phyloP scores from a whole-genome alignment of 30 jellyfish, hydroid and myxozoan genomes.

The Turritopsis dohrnii region DNA sequence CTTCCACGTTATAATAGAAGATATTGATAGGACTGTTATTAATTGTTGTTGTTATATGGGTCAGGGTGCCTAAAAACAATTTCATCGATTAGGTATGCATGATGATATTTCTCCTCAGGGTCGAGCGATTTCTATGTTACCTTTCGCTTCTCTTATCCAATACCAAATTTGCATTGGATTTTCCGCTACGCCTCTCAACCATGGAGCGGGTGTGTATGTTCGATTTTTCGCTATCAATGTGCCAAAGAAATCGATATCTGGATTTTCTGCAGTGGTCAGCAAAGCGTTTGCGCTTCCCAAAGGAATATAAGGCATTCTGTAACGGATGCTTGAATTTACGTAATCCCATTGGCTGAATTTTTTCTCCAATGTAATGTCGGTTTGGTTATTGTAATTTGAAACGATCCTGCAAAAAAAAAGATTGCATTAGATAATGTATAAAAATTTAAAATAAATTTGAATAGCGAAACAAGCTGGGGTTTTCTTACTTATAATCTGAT shows the following conservation, averaged over 20 bases:
- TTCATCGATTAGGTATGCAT: no score
- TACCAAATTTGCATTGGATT: conserved; percentile 85
- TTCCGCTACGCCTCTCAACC: conserved; percentile 81
- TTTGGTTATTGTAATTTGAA: conserved; percentile 57
- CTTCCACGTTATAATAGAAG: conserved; percentile 92
- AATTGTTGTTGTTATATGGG: neutral
- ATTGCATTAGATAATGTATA: no score
- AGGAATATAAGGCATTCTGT: conserved; percentile 91
- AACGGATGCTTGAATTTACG: conserved; percentile 67
- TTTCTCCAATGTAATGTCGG: conserved; percentile 74
- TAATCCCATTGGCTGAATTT: conserved; percentile 91
- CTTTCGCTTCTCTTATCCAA: conserved; percentile 95
- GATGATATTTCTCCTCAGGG: no score
- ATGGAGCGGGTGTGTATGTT: conserved; percentile 69
- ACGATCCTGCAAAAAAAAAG: conserved; percentile 52
- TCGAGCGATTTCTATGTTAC: no score
- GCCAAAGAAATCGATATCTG: conserved; percentile 63
- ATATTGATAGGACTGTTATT: conserved; percentile 42
- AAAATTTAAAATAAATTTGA: no score
- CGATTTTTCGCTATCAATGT: conserved; percentile 72
- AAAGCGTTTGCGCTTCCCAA: conserved; percentile 49
- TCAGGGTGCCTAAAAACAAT: conserved; percentile 45
- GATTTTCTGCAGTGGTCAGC: conserved; percentile 81
- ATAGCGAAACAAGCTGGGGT: no score
- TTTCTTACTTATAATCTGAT: conserved; percentile 63